These are phyloP conservation scores for Hydrophis major DNA, from an alignment of 2,797 vertebrate genomes.

Conservation along the genomic window DNA sequence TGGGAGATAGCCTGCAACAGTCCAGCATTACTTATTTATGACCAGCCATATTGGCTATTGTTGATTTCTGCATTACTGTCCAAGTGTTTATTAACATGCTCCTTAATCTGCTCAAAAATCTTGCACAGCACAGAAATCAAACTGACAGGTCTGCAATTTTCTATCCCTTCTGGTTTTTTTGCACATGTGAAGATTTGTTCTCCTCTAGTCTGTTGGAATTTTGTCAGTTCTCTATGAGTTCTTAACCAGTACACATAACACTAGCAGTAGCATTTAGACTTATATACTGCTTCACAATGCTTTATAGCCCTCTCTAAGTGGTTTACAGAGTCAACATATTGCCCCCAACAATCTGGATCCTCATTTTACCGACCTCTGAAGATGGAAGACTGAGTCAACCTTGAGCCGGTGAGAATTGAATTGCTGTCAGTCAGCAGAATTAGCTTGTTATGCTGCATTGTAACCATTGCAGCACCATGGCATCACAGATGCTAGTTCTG, in stretches of 20 bases:
- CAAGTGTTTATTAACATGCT: not conserved
- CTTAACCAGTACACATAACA: not conserved
- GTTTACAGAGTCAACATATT: not conserved
- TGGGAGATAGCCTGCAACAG: not conserved
- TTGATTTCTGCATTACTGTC: not conserved
- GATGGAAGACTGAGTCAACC: no score
- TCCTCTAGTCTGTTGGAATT: not conserved
- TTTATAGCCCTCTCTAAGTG: not conserved
- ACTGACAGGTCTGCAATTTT: not conserved
- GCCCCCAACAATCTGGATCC: no score
- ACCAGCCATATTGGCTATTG: not conserved
- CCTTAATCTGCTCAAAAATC: not conserved
- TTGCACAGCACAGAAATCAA: not conserved
- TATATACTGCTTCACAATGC: not conserved
- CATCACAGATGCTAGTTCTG: not conserved
- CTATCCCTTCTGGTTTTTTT: not conserved
- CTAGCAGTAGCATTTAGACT: not conserved
- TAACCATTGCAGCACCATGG: no score
- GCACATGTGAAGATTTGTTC: not conserved
- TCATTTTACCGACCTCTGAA: no score
- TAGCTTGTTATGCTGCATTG: no score
- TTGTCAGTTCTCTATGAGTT: not conserved
- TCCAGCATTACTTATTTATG: not conserved
- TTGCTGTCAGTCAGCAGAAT: no score
- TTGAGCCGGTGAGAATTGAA: no score